Evolutionary conservation across 2,113 vertebrate species (phyloP).

Genomic region (Henicopernis longicauda): DNA sequence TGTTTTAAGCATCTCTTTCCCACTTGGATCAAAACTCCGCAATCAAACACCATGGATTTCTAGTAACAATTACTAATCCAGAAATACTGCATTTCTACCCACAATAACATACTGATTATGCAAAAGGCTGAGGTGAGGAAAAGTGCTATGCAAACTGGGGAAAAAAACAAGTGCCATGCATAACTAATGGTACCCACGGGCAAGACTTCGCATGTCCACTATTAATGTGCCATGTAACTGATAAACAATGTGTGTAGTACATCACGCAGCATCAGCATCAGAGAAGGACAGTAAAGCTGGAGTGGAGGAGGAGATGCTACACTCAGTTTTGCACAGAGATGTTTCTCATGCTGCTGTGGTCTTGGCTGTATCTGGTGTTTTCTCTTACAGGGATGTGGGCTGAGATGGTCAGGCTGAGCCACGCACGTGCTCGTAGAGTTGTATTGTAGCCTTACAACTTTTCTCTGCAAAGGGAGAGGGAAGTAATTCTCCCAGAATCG

Average conservation of each 20-base stretch:
- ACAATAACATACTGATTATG: neutral
- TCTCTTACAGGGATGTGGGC: neutral
- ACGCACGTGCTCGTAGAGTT: fast-evolving
- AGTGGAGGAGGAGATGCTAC: neutral
- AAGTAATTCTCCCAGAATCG: neutral
- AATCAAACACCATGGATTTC: neutral
- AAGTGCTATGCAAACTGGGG: neutral
- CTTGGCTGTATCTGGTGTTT: neutral
- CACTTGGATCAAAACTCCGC: neutral
- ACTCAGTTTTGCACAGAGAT: neutral
- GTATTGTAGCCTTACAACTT: neutral
- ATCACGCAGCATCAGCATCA: fast-evolving
- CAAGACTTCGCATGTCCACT: neutral
- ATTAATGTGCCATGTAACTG: neutral
- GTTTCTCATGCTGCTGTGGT: neutral
- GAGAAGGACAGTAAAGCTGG: neutral
- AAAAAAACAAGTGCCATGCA: neutral
- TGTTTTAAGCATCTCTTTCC: neutral
- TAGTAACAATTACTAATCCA: neutral
- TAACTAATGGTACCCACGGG: neutral
- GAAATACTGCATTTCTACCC: neutral
- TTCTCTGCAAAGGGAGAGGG: neutral
- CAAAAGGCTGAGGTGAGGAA: neutral
- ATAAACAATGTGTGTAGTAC: neutral
- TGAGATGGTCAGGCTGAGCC: neutral